Evolutionary conservation across 2,797 vertebrate genomes (phyloP).

Genomic region (Bradypodion pumilum): DNA sequence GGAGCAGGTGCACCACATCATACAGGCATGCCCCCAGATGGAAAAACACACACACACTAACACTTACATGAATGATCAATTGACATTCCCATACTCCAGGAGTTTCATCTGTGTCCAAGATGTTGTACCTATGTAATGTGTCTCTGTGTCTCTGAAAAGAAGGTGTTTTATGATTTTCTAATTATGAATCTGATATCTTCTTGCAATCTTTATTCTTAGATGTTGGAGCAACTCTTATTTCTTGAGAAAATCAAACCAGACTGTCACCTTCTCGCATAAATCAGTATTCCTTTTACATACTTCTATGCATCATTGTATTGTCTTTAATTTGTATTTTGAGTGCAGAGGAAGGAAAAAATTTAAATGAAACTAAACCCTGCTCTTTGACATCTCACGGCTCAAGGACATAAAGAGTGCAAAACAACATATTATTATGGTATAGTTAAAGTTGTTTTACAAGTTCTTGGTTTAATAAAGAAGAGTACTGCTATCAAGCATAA

Average conservation of each 20-base stretch:
- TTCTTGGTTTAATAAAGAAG: slow-evolving; percentile 8
- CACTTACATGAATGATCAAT: too few species aligned
- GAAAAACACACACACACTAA: too few species aligned
- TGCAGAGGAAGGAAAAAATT: neutral
- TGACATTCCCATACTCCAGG: too few species aligned
- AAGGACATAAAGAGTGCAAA: neutral
- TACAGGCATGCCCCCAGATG: too few species aligned
- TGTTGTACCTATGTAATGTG: too few species aligned
- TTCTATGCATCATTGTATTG: neutral
- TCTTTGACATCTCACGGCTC: neutral
- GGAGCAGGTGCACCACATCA: too few species aligned
- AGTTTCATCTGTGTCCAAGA: too few species aligned
- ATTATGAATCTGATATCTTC: too few species aligned
- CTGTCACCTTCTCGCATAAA: neutral
- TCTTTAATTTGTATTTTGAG: slow-evolving; percentile 6
- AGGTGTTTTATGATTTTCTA: too few species aligned
- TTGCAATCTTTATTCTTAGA: neutral
- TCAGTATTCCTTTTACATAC: neutral
- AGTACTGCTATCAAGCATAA: neutral
- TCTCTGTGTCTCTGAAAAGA: too few species aligned
- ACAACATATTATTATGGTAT: neutral
- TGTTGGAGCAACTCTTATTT: neutral
- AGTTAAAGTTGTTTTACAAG: neutral
- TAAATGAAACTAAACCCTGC: neutral
- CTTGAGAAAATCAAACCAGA: neutral